A percentile compares a stretch with the other conserved stretches of the same genome.
Evolutionary conservation across 2,113 vertebrate species (phyloP).

Genomic region (Dasyprocta punctata): DNA sequence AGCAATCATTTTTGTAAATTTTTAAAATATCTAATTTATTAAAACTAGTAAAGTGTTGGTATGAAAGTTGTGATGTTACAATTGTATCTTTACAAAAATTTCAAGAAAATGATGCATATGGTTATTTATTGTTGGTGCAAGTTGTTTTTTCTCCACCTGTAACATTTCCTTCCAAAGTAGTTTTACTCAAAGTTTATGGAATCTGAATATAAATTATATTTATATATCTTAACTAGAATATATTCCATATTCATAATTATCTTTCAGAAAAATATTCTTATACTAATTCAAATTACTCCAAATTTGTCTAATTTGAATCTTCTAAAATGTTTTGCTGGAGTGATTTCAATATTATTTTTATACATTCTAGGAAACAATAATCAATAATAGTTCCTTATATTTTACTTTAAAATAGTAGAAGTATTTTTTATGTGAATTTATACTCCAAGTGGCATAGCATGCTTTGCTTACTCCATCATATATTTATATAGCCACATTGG

Average conservation of each 20-base stretch:
- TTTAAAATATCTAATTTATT: neutral
- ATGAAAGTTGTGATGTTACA: neutral
- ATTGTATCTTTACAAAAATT: neutral
- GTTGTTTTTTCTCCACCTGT: neutral
- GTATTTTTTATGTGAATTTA: neutral
- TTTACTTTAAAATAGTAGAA: neutral
- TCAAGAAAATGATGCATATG: neutral
- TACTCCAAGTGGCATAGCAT: neutral
- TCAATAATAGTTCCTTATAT: neutral
- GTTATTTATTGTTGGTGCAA: neutral
- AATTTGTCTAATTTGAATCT: neutral
- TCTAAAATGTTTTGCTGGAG: neutral
- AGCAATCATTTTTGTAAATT: neutral
- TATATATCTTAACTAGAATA: neutral
- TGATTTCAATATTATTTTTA: neutral
- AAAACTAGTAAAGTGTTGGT: neutral
- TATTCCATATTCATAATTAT: neutral
- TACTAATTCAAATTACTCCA: neutral
- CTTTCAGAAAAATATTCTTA: neutral
- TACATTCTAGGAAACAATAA: neutral
- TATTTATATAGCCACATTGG: neutral
- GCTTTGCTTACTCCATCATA: neutral
- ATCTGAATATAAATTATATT: constrained; percentile 19
- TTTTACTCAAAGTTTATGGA: neutral
- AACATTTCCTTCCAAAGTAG: neutral